Percentiles rank a stretch among this genome's conserved stretches.
Evolutionary conservation across 2,113 vertebrate genomes (phyloP).

Genomic region (Daboia siamensis): DNA sequence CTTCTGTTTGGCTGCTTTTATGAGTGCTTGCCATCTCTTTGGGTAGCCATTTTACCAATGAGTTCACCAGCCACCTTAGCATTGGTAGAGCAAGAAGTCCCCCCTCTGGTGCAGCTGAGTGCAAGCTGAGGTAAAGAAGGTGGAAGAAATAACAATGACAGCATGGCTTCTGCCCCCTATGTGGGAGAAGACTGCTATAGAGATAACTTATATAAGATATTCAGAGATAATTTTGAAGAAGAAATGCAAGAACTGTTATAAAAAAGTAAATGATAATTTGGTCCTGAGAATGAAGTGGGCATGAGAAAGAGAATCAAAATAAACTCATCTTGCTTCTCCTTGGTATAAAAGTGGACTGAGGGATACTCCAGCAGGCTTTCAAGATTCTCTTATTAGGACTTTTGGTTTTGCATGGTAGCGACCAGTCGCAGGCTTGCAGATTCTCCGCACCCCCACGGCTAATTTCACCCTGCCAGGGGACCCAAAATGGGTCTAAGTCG

Average conservation of each 20-base stretch:
- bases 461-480: too few relatives aligned
- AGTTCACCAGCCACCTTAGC: neutral
- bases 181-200: neutral
- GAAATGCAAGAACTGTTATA: neutral
- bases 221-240: neutral
- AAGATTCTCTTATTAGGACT: neutral
- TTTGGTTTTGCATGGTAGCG: too few relatives aligned
- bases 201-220: neutral
- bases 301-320: neutral
- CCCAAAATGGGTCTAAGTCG: too few relatives aligned
- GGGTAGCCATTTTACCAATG: neutral
- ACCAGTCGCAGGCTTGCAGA: too few relatives aligned
- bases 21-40: neutral
- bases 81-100: neutral
- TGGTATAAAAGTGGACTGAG: neutral
- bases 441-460: too few relatives aligned
- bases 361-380: neutral
- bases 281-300: neutral
- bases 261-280: neutral
- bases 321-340: neutral
- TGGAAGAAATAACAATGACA: neutral
- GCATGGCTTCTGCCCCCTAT: neutral
- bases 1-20: neutral
- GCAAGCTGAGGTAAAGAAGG: neutral
- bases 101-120: neutral